A percentile compares a stretch with the other conserved stretches of the same genome.
These are phyloP conservation scores for Synanthedon tipuliformis DNA, from an alignment of 2,888 invertebrate genomes.

Conservation along the genomic window DNA sequence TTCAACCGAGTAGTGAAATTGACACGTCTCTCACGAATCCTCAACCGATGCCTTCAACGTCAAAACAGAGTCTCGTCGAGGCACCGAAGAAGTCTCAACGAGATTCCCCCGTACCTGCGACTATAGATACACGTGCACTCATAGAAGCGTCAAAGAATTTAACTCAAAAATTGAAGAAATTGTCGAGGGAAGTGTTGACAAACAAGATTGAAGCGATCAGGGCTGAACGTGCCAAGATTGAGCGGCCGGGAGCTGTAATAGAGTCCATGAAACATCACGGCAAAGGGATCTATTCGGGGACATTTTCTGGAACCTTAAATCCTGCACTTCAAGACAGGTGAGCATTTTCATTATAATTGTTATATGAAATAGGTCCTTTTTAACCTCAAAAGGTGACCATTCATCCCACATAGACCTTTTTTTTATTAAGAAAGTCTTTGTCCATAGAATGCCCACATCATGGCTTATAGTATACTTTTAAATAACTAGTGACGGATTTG, in stretches of 20 bases:
- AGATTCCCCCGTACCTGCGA: slow-evolving; percentile 39
- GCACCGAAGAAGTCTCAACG: slow-evolving; percentile 48
- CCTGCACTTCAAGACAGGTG: slow-evolving; percentile 90
- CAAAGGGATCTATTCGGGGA: slow-evolving; percentile 95
- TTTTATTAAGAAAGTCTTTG: too few species aligned
- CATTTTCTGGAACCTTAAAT: slow-evolving; percentile 94
- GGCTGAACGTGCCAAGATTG: slow-evolving; percentile 56
- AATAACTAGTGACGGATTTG: too few species aligned
- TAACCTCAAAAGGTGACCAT: too few species aligned
- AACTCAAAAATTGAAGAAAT: slow-evolving; percentile 89
- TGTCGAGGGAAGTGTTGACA: slow-evolving; percentile 90
- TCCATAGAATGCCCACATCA: too few species aligned
- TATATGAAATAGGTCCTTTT: too few species aligned
- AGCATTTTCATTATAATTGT: slow-evolving; percentile 4
- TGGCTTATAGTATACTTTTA: too few species aligned
- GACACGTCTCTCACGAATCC: slow-evolving; percentile 12
- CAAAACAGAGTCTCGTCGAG: slow-evolving; percentile 50
- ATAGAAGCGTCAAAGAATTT: slow-evolving; percentile 92
- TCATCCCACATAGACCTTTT: too few species aligned
- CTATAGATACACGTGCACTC: slow-evolving; percentile 78
- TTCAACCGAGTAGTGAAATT: slow-evolving; percentile 42
- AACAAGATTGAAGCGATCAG: slow-evolving; percentile 64
- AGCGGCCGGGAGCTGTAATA: slow-evolving; percentile 79
- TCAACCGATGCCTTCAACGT: slow-evolving; percentile 34
- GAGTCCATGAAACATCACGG: slow-evolving; percentile 94